A percentile compares a stretch with the other conserved stretches of the same genome.
phyloP scores from a whole-genome alignment of 2,113 vertebrate genomes.

The Formicarius rufipectus region DNA sequence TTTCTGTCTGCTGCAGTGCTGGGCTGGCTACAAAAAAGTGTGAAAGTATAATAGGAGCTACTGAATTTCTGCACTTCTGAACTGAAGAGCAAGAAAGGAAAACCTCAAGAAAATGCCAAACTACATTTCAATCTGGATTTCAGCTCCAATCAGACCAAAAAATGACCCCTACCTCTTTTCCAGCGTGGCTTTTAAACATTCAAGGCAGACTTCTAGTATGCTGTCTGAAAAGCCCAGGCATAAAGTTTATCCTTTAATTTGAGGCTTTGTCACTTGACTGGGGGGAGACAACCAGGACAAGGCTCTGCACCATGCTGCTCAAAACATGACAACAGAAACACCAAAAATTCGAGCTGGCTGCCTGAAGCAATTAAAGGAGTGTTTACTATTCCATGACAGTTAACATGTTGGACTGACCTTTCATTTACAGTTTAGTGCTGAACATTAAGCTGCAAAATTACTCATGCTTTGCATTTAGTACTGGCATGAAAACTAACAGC shows the following conservation, averaged over 20 bases:
- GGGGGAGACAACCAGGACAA: slow-evolving; percentile 15
- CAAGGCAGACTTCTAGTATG: neutral
- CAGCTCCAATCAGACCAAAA: neutral
- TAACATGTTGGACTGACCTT: slow-evolving; percentile 58
- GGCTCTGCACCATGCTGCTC: neutral
- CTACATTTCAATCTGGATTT: neutral
- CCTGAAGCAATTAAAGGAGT: slow-evolving; percentile 27
- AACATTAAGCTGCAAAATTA: slow-evolving; percentile 26
- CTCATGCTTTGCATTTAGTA: slow-evolving; percentile 29
- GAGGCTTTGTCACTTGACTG: slow-evolving; percentile 31
- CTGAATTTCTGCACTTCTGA: neutral
- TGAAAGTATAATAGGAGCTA: neutral
- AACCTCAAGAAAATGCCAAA: neutral
- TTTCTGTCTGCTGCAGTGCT: neutral
- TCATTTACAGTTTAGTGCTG: slow-evolving; percentile 41
- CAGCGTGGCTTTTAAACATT: neutral
- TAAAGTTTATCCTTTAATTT: slow-evolving; percentile 42
- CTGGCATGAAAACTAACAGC: slow-evolving; percentile 2
- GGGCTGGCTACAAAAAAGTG: neutral
- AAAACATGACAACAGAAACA: slow-evolving; percentile 28
- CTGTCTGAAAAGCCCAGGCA: neutral
- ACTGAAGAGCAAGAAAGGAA: neutral
- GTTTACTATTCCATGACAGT: slow-evolving; percentile 20
- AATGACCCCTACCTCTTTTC: neutral
- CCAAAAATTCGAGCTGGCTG: slow-evolving; percentile 11